Base-by-base conservation (phyloP, 2,113 vertebrate genomes). In the Alosa alosa region DNA sequence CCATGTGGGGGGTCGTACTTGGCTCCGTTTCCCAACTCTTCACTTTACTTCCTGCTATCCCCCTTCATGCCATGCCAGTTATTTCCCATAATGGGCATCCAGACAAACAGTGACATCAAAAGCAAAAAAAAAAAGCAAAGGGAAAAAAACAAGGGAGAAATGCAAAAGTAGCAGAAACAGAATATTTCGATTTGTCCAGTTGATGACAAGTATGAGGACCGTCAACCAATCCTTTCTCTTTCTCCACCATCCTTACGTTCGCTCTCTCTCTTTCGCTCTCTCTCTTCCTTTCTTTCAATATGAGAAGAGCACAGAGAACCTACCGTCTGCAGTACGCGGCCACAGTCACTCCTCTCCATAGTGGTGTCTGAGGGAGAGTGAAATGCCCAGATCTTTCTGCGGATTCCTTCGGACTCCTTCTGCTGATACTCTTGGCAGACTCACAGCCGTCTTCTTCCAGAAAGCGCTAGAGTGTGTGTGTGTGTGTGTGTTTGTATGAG, bases 321-420 rank as follows among this genome's bases (percentile, higher is more conserved):
- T 86, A 86, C 85, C 85, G 31, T 75, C 55, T 83, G 64, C 17
- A 5, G 31, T 39, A 41, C 64, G 49, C 31, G 85, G 46, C 75
- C 85, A 25, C 20, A 25, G n/a, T 20, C 85, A 20, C 57, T 68
- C 85, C 81, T 83, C 85, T 83, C 85, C 85, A 86, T 86, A 72
- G 18, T 3, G 18, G 72, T 17, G 10, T 10, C 20, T 72, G 72
- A 11, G 18, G 55, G 57, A 81, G 20, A 64, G 36, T 17, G 2
- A 78, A 78, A 78, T 41, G 36, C 22, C 46, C 81, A n/a, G 31
- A 57, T 22, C 72, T 78, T 78, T 78, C 11, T 39, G 72, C 15
- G 13, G 36, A 78, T 39, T 78, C 72, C 72, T 78, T 49, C 0
- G 25, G 15, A 25, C 60, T 45, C 20, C n/a, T 25, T 36, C 36